Evolutionary conservation across 2,797 vertebrate genomes (phyloP).

Genomic region (Tarsius wallacei): DNA sequence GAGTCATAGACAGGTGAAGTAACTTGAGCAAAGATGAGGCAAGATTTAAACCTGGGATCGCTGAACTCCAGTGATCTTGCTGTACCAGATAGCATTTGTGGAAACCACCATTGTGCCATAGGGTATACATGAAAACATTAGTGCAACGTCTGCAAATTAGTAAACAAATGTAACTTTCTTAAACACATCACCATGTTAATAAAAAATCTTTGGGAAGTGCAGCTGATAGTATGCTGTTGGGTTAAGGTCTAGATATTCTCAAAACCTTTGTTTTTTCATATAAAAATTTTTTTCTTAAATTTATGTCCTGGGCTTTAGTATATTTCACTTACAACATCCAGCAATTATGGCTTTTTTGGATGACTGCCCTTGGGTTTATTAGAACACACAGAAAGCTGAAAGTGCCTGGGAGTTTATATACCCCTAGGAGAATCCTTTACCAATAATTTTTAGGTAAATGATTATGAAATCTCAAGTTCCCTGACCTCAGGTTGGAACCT

Average conservation of each 20-base stretch:
- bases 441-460: background rate
- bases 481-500: background rate
- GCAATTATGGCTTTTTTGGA: background rate
- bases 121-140: background rate
- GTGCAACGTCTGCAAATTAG: background rate
- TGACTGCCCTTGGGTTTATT: background rate
- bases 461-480: constrained; percentile 6
- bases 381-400: background rate
- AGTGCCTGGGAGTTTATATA: background rate
- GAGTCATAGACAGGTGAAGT: background rate
- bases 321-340: background rate
- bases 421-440: background rate
- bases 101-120: background rate
- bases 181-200: background rate
- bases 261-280: background rate
- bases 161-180: background rate
- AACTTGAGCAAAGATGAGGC: background rate
- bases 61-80: background rate
- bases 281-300: background rate
- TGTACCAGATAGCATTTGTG: background rate
- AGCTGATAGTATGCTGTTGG: background rate
- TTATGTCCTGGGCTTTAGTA: background rate
- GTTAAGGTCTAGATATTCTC: background rate
- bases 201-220: background rate
- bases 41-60: background rate